A percentile compares a stretch with the other conserved stretches of the same genome.
These are phyloP conservation scores for Notocelia uddmanniana DNA, from an alignment of 2,888 invertebrate genomes.

Conservation along the genomic window DNA sequence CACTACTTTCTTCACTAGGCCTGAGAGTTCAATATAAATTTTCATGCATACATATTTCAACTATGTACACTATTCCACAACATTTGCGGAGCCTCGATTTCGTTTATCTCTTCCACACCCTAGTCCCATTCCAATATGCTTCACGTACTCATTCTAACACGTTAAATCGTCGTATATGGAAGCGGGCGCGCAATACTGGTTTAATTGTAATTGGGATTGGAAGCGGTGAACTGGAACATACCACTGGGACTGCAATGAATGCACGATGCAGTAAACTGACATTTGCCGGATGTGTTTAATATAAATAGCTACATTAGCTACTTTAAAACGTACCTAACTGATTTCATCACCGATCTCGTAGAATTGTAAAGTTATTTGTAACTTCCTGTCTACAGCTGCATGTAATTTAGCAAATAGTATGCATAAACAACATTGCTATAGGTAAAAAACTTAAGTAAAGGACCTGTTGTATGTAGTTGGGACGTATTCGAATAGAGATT, in stretches of 20 bases:
- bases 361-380: neutral
- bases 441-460: too few relatives aligned
- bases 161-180: neutral
- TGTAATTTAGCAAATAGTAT: neutral
- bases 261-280: neutral
- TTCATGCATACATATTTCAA: neutral
- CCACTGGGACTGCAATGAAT: neutral
- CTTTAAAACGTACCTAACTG: neutral
- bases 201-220: neutral
- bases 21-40: neutral
- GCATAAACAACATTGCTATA: neutral
- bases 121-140: neutral
- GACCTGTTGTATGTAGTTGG: too few relatives aligned
- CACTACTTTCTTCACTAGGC: neutral
- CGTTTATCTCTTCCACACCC: neutral
- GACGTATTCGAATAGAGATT: too few relatives aligned
- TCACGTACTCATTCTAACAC: neutral
- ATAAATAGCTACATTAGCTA: conserved; percentile 11
- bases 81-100: neutral
- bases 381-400: conserved; percentile 14
- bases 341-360: neutral
- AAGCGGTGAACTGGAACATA: neutral
- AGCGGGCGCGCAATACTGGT: neutral
- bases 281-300: conserved; percentile 2
- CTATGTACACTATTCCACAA: neutral